Percentiles rank a stretch among this genome's conserved stretches.
These are phyloP conservation scores for Ailurus styani DNA, from an alignment of 2,113 vertebrate species.

Conservation along the genomic window DNA sequence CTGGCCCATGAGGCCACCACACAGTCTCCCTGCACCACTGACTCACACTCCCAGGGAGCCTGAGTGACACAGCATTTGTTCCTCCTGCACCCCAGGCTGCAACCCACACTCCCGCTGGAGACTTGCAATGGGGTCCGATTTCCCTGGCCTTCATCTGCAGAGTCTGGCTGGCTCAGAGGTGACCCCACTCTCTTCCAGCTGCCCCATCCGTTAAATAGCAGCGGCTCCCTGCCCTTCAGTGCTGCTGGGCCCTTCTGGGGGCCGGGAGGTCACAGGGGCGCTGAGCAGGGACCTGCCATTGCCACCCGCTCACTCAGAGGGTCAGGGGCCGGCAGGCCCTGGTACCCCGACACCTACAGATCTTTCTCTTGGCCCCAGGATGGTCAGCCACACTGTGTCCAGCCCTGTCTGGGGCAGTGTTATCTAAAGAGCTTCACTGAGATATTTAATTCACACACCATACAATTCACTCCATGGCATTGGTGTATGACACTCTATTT, in stretches of 20 bases:
- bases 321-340: not conserved
- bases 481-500: not conserved
- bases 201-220: not conserved
- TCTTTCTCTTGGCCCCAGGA: not conserved
- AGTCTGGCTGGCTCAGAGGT: not conserved
- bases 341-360: not conserved
- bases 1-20: not conserved
- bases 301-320: accelerated
- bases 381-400: not conserved
- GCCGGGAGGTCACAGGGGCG: not conserved
- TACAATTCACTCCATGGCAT: not conserved
- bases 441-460: not conserved
- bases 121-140: too few relatives aligned
- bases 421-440: not conserved
- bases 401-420: not conserved
- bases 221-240: not conserved
- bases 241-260: accelerated
- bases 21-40: not conserved
- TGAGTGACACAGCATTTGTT: not conserved
- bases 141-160: too few relatives aligned
- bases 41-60: not conserved
- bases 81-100: not conserved
- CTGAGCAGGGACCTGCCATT: not conserved
- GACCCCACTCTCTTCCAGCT: accelerated
- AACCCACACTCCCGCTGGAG: not conserved